Percentiles rank a stretch among this genome's conserved stretches.
phyloP scores from a whole-genome alignment of 2,797 vertebrate genomes.

The Gadopsis bispinosus region DNA sequence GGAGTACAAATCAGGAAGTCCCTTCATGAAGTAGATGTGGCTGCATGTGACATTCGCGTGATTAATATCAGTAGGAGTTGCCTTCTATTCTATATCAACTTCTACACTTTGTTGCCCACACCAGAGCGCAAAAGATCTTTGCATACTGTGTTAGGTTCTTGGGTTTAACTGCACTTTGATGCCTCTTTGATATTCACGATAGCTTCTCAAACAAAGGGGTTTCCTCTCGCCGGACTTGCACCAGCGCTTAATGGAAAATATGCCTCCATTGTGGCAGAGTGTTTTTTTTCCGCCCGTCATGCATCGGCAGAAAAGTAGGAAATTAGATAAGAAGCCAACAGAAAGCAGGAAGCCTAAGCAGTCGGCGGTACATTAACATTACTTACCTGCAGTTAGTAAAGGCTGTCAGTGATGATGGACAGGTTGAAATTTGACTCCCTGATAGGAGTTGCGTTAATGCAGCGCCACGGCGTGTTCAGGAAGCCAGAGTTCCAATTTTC shows the following conservation, averaged over 20 bases:
- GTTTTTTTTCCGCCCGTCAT: slow-evolving; percentile 5
- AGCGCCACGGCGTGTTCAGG: slow-evolving; percentile 47
- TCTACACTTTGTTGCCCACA: not conserved
- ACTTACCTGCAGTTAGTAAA: slow-evolving; percentile 60
- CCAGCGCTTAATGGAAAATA: not conserved
- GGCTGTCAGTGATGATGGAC: slow-evolving; percentile 17
- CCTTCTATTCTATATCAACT: not conserved
- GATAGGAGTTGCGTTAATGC: slow-evolving; percentile 3
- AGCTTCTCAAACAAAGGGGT: slow-evolving; percentile 28
- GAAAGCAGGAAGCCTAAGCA: slow-evolving; percentile 20
- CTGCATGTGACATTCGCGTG: slow-evolving; percentile 20
- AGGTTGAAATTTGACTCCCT: slow-evolving; percentile 18
- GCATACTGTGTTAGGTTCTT: not conserved
- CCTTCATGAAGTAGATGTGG: slow-evolving; percentile 5
- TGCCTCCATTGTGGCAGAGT: not conserved
- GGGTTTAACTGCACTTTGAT: slow-evolving; percentile 16
- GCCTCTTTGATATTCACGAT: slow-evolving; percentile 10
- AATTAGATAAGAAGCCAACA: slow-evolving; percentile 9
- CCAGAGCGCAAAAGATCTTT: not conserved
- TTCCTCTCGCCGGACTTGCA: not conserved
- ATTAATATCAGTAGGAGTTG: not conserved
- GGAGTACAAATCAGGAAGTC: slow-evolving; percentile 54
- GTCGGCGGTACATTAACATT: not conserved
- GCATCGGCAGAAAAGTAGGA: slow-evolving; percentile 23
- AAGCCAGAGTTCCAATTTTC: slow-evolving; percentile 25